Base-by-base conservation (phyloP, 2,888 invertebrate species). In the Tenthredo livida region DNA sequence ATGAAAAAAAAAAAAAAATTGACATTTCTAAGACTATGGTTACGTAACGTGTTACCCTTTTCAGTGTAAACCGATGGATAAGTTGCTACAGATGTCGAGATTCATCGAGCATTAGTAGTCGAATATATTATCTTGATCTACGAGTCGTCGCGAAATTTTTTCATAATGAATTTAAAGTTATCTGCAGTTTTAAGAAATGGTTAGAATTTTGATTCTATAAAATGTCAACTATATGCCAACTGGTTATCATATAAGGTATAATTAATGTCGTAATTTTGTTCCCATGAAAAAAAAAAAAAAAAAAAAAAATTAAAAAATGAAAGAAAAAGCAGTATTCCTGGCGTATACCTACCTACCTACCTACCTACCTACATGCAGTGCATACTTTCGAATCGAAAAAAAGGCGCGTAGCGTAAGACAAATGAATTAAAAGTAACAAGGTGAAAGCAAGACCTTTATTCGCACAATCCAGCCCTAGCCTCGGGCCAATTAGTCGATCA, bases 391-490 rank as follows among this genome's bases (percentile, higher is more conserved):
- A 80, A 58, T 40, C 21, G 9, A 61, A 37, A 37, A 37, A 50
- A 33, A 33, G 50, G 29, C 17, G 7, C 33, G 3, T 40, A 77
- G 33, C 15, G 17, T 33, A 33, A 50, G 33, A 77, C 77, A 77
- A 50, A 77, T 77, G 50, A 50, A 77, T 50, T 37, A 80, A 80
- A 77, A 54, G 21, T 77, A 50, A 77, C 50, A n/a, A 61, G 58
- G 80, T 80, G 80, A 80, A 80, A 80, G 80, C 61, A 80, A 21
- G 50, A 80, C 80, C 61, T 58, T 40, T 61, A 21, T 37, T 37
- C 58, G 47, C 40, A 61, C 78, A 58, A 80, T 58, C 61, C 61
- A 61, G 78, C 61, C 78, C 78, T 80, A 61, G 78, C 78, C 78
- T 80, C 40, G 17, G 61, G 78, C 61, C 33, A 80, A 61, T 40